Conservation (phyloP, 2,888 invertebrate genomes). For the Macrophya alboannulata region DNA sequence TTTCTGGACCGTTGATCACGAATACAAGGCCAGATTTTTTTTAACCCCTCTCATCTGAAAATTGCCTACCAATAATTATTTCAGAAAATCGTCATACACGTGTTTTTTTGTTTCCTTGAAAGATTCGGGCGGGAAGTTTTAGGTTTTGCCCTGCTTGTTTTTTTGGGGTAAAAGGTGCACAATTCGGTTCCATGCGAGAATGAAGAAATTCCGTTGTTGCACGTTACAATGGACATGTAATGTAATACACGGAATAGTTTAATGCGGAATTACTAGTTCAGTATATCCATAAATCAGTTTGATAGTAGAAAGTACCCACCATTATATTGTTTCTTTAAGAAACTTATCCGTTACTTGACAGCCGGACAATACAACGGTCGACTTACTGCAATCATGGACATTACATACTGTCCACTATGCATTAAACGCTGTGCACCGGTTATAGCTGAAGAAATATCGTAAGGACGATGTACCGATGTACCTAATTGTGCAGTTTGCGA, state of each 20-base stretch:
- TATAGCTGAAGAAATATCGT: conserved; percentile 30
- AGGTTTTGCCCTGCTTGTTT: too few species aligned
- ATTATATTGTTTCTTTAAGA: conserved; percentile 72
- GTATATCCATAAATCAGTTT: conserved; percentile 77
- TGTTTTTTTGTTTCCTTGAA: too few species aligned
- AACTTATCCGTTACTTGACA: conserved; percentile 70
- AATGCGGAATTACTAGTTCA: not conserved
- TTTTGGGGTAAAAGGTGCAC: too few species aligned
- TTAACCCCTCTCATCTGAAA: too few species aligned
- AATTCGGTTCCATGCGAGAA: too few species aligned
- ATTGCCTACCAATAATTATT: too few species aligned
- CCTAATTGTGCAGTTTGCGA: not conserved
- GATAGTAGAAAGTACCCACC: conserved; percentile 78
- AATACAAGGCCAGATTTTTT: too few species aligned
- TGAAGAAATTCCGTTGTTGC: too few species aligned
- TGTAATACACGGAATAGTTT: not conserved
- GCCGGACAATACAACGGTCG: conserved; percentile 60
- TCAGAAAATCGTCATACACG: too few species aligned
- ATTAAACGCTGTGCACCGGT: conserved; percentile 31
- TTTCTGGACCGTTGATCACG: too few species aligned
- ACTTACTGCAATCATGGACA: not conserved
- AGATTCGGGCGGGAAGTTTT: too few species aligned
- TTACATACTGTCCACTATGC: not conserved
- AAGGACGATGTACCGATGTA: not conserved
- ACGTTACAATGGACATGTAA: too few species aligned